These are phyloP conservation scores for Halcyon badia DNA, from an alignment of 2,797 vertebrate species.

Conservation along the genomic window DNA sequence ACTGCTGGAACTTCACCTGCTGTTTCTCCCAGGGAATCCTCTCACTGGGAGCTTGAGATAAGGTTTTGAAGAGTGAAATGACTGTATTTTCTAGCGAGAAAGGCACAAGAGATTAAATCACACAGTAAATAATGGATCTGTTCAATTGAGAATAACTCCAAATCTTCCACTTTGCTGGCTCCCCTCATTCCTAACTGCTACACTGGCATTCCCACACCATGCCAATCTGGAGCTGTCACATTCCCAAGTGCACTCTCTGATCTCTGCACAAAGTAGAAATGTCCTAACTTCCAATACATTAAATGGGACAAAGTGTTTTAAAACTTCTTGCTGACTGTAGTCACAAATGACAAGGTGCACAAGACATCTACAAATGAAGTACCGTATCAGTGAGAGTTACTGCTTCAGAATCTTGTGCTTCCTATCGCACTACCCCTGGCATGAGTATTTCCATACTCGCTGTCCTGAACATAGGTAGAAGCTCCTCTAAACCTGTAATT, in stretches of 20 bases:
- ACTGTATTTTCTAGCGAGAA: not conserved
- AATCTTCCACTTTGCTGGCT: not conserved
- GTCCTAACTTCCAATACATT: not conserved
- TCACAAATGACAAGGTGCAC: not conserved
- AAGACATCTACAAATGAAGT: not conserved
- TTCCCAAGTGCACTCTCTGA: too few species aligned
- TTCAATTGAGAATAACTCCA: not conserved
- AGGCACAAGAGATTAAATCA: not conserved
- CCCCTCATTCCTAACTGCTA: not conserved
- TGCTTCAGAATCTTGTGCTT: not conserved
- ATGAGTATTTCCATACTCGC: not conserved
- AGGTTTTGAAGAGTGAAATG: conserved; percentile 1
- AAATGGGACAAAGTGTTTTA: not conserved
- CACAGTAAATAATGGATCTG: not conserved
- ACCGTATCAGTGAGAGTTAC: not conserved
- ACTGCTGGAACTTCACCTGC: not conserved
- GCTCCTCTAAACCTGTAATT: not conserved
- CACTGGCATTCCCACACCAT: not conserved
- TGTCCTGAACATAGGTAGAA: not conserved
- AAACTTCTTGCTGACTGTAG: not conserved
- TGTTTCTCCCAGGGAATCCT: conserved; percentile 36
- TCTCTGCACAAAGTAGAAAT: not conserved
- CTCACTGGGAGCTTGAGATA: not conserved
- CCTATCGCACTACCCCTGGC: not conserved
- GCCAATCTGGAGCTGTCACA: not conserved